phyloP scores from a whole-genome alignment of 2,888 invertebrate species.

The Spisula subtruncata region DNA sequence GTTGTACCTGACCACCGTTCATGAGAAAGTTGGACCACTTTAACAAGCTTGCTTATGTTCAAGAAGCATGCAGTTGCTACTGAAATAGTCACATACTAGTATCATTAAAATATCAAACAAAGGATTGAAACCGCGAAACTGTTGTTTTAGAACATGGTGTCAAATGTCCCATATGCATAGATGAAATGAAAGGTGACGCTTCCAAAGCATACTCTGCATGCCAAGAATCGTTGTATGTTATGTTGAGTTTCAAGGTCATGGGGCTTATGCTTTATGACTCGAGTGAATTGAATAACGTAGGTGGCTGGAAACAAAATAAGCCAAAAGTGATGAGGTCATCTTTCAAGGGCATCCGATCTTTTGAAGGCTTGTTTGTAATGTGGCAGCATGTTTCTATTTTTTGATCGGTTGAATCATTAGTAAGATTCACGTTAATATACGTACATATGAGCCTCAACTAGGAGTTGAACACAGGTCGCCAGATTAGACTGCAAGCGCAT shows the following conservation, averaged over 20 bases:
- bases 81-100: slow-evolving; percentile 73
- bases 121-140: slow-evolving; percentile 75
- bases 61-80: slow-evolving; percentile 82
- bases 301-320: slow-evolving; percentile 16
- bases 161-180: slow-evolving; percentile 75
- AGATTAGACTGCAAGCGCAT: too few species aligned
- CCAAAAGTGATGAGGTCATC: too few species aligned
- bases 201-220: slow-evolving; percentile 74
- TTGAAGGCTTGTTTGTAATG: too few species aligned
- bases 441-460: too few species aligned
- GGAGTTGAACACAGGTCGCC: too few species aligned
- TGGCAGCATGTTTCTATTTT: too few species aligned
- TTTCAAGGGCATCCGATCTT: too few species aligned
- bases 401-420: too few species aligned
- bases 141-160: slow-evolving; percentile 55
- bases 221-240: slow-evolving; percentile 80
- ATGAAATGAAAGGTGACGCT: slow-evolving; percentile 77
- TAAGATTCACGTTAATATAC: too few species aligned
- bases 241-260: slow-evolving; percentile 73
- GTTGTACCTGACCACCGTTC: slow-evolving; percentile 85
- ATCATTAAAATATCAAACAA: slow-evolving; percentile 74
- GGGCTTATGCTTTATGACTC: slow-evolving; percentile 51
- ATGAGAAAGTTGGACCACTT: slow-evolving; percentile 80
- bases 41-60: slow-evolving; percentile 79
- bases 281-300: not conserved